Evolutionary conservation across 2,113 vertebrate species (phyloP), one percentile per base, ranked within the genome.

Genomic region (Gallinago media): DNA sequence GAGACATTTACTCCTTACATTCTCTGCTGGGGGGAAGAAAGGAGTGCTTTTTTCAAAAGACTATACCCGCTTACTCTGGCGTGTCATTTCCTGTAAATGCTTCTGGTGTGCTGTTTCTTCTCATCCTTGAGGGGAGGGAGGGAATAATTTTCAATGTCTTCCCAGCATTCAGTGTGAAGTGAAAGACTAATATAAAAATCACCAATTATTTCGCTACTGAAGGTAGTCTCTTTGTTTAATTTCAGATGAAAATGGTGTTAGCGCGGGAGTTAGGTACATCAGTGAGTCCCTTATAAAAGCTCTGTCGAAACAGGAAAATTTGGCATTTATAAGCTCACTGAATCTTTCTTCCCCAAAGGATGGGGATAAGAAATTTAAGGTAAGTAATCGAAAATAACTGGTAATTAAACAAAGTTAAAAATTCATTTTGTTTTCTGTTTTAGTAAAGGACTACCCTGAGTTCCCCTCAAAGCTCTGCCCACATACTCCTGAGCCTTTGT

Each of bases 341-440:
- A 98, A 99, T 92, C 98, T 99, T 96, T 98, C 98, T 74, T 98
- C 98, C 62, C 81, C 96, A 59, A 98, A 98, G 94, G 97, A 98
- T 87, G 98, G 97, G 61, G 97, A 97, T 88, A 99, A 99, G 95
- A 98, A 98, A 91, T 99, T 99, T 95, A 98, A 97, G 98, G 99
- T 99, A 97, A 50, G 93, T 90, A 93, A 54, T 2, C 76, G 29
- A 31, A 52, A 92, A 40, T 26, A 84, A 47, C 46, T 81, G 50
- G 29, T 91, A 61, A 92, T n/a, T 47, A 59, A 87, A 46, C 22
- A 18, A 31, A 50, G 44, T 68, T 82, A 73, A 92, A 85, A 65
- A 32, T 29, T 12, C 2, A 36, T 66, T 55, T 26, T 9, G 0
- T 5, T 67, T 77, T 27, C 6, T 58, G 66, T 67, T 65, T 89